These are phyloP conservation scores for Hippocampus zosterae DNA, from an alignment of 2,113 vertebrate species.

Conservation along the genomic window DNA sequence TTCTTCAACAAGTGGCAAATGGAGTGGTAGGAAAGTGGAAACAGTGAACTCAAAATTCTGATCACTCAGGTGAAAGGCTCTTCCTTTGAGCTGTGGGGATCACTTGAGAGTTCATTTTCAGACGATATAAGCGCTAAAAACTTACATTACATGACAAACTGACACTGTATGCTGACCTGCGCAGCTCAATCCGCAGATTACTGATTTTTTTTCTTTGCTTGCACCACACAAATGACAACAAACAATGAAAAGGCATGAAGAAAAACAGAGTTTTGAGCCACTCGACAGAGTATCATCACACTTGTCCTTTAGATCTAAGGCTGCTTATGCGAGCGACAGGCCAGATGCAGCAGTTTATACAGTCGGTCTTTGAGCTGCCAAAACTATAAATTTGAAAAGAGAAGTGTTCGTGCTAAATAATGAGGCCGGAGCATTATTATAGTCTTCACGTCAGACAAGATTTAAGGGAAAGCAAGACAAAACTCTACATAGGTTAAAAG, in stretches of 20 bases:
- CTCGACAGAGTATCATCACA: neutral
- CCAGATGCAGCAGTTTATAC: neutral
- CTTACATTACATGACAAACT: neutral
- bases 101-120: neutral
- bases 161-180: neutral
- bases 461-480: constrained; percentile 14
- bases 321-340: neutral
- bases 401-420: constrained; percentile 2
- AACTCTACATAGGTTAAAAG: constrained; percentile 19
- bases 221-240: neutral
- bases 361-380: constrained; percentile 9
- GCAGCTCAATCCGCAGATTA: neutral
- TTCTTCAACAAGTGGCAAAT: neutral
- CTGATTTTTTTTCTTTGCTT: neutral
- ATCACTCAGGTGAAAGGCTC: neutral
- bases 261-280: constrained; percentile 1
- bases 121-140: neutral
- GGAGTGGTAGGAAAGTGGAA: neutral
- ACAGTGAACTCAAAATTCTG: neutral
- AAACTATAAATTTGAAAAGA: constrained; percentile 12
- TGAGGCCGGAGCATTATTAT: constrained; percentile 3
- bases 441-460: constrained; percentile 13
- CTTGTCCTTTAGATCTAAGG: neutral
- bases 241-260: neutral
- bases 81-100: neutral